Evolutionary conservation across 2,113 vertebrate genomes (phyloP).

Genomic region (Lichenostomus cassidix): DNA sequence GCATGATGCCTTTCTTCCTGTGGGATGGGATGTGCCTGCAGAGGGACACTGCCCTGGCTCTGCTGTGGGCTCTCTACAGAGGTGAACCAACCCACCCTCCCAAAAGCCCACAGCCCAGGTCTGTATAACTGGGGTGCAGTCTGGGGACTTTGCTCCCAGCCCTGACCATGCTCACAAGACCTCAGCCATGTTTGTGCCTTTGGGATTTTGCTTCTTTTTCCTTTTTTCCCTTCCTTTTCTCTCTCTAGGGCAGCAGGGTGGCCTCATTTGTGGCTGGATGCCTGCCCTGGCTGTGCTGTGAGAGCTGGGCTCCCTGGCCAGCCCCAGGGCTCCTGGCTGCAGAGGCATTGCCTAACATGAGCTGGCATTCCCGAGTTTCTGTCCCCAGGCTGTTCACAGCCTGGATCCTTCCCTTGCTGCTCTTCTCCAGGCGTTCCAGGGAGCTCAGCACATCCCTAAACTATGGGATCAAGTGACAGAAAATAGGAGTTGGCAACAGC

Average conservation of each 20-base stretch:
- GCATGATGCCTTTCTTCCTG: not conserved
- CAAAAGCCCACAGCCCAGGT: rapidly evolving
- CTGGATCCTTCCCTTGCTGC: not conserved
- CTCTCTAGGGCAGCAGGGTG: rapidly evolving
- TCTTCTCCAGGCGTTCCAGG: not conserved
- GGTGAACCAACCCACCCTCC: not conserved
- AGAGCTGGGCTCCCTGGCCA: not conserved
- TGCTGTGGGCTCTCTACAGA: rapidly evolving
- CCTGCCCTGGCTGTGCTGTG: not conserved
- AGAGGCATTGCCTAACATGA: rapidly evolving
- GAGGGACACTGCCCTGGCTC: not conserved
- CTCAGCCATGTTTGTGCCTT: not conserved
- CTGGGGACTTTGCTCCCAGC: not conserved
- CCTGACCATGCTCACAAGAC: rapidly evolving
- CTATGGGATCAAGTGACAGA: not conserved
- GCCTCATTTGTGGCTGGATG: rapidly evolving
- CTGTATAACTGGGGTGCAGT: rapidly evolving
- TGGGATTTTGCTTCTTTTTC: not conserved
- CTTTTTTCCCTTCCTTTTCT: not conserved
- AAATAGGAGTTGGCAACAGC: not conserved
- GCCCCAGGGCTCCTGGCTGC: not conserved
- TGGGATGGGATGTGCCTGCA: rapidly evolving
- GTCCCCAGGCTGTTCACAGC: not conserved
- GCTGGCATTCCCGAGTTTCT: not conserved
- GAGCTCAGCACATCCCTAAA: not conserved